These are phyloP conservation scores for Ctenochaetus hawaiiensis DNA, from an alignment of 2,797 vertebrate species.

Conservation along the genomic window DNA sequence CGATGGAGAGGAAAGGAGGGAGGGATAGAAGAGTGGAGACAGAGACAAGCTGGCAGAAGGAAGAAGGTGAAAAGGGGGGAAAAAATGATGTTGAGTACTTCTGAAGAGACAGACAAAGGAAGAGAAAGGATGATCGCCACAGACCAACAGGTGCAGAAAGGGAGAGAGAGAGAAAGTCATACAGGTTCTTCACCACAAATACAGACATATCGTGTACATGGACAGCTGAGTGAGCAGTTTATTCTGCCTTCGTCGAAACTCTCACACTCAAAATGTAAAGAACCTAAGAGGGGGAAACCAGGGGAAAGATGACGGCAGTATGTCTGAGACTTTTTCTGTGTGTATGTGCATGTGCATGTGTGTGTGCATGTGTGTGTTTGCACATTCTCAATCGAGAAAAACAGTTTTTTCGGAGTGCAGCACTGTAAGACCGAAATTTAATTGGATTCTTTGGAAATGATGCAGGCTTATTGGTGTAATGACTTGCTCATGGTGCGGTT, in stretches of 20 bases:
- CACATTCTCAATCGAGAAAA: conserved; percentile 74
- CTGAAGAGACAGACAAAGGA: conserved; percentile 63
- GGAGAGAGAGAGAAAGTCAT: conserved; percentile 49
- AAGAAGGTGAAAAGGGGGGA: conserved; percentile 76
- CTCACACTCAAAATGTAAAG: conserved; percentile 33
- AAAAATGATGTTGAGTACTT: conserved; percentile 63
- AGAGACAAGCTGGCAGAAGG: conserved; percentile 65
- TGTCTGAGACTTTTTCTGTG: conserved; percentile 26
- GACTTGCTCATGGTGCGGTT: conserved; percentile 80
- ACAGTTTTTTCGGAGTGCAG: conserved; percentile 77
- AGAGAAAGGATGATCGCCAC: conserved; percentile 85
- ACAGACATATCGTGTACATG: conserved; percentile 65
- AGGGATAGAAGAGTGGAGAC: conserved; percentile 65
- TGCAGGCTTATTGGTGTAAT: conserved; percentile 81
- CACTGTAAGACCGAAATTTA: conserved; percentile 78
- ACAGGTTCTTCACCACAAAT: conserved; percentile 53
- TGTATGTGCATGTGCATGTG: conserved; percentile 49
- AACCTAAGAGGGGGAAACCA: conserved; percentile 36
- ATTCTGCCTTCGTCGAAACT: conserved; percentile 44
- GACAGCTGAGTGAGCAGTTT: conserved; percentile 60
- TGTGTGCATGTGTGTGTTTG: conserved; percentile 62
- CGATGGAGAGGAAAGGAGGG: conserved; percentile 87
- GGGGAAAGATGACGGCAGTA: conserved; percentile 21
- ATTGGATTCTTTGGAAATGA: conserved; percentile 84
- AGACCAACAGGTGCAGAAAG: conserved; percentile 46